Base-by-base conservation (phyloP, 2,888 invertebrate species). In the Dynastes maya region DNA sequence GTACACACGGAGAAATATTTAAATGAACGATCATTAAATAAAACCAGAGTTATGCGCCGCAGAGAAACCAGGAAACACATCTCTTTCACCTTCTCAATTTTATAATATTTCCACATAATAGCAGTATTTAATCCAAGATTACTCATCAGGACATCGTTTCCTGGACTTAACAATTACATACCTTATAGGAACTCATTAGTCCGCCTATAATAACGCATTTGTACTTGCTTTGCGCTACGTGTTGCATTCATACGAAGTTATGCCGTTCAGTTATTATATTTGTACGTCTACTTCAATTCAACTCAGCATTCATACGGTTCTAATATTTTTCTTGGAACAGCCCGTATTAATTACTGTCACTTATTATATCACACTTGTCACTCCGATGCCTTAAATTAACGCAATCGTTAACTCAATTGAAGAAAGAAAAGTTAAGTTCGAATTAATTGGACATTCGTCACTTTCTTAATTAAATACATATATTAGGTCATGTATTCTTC, bases 151-250 rank as follows among this genome's bases (percentile, higher is more conserved):
- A 45, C 58, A 40, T 58, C 58, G 37, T 58, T 72, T 72, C 58
- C 45, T 40, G 72, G 72, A 72, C 22, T 40, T 55, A 58, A 40
- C 72, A 40, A 72, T 58, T 72, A 72, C 72, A 40, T 58, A 72
- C 72, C 72, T 72, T 72, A 72, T 58, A 72, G 16, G 61, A 72
- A 61, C 55, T 72, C 40, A 72, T 72, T 72, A 72, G 29, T 29
- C 27, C 13, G 29, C 63, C 27, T 32, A 63, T 63, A 63, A 63
- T 63, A 63, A 63, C 63, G 63, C 13, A 63, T 63, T 63, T 63
- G 32, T 63, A 63, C 13, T 61, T 22, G n/a, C 16, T 22, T 8
- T 22, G 16, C 45, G 22, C 55, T 9, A 32, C 32, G 29, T 32
- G 29, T 29, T 58, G 27, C 63, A 32, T 29, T 32, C 29, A 27